phyloP scores from a whole-genome alignment of 2,888 invertebrate genomes.

The Drosophila demipolita region DNA sequence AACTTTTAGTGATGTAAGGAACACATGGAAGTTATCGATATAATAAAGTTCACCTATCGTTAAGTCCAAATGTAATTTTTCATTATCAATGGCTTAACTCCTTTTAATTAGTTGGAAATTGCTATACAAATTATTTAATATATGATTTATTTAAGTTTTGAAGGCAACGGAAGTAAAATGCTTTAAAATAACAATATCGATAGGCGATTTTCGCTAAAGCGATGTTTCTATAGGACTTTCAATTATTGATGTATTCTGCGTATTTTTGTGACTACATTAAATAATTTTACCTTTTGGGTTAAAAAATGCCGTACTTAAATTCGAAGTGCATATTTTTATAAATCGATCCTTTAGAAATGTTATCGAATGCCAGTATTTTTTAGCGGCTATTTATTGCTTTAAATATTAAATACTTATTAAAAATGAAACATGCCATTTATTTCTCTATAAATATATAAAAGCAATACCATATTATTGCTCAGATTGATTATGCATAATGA shows the following conservation, averaged over 20 bases:
- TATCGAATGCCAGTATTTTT: not conserved
- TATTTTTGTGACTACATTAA: not conserved
- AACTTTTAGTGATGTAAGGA: constrained; percentile 79
- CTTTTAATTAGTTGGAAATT: not conserved
- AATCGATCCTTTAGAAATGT: not conserved
- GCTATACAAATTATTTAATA: not conserved
- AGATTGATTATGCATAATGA: not conserved
- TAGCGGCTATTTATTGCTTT: not conserved
- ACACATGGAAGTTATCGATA: constrained; percentile 54
- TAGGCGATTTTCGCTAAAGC: not conserved
- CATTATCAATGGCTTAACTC: not conserved
- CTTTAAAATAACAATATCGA: not conserved
- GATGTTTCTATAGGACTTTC: constrained; percentile 1
- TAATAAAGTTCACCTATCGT: constrained; percentile 26
- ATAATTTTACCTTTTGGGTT: not conserved
- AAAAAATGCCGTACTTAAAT: not conserved
- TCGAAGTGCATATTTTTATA: no score
- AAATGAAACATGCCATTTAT: not conserved
- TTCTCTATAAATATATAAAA: not conserved
- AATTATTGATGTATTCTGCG: not conserved
- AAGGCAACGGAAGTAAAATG: no score
- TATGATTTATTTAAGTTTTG: no score
- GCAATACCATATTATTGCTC: not conserved
- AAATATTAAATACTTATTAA: not conserved
- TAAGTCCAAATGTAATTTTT: not conserved